phyloP scores from a whole-genome alignment of 2,797 vertebrate genomes.

The Anas bahamensis region DNA sequence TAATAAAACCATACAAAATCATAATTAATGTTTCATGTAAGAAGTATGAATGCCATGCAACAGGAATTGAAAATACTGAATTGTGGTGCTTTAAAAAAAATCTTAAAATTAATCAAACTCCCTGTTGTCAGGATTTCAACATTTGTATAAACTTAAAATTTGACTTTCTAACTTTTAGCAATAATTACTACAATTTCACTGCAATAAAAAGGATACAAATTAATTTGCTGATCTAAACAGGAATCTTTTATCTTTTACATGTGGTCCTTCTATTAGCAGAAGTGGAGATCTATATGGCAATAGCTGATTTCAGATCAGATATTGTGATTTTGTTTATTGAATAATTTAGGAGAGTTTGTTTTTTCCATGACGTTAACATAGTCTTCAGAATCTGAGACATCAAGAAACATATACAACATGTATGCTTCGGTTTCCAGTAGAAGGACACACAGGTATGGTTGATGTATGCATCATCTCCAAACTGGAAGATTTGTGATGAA shows the following conservation, averaged over 20 bases:
- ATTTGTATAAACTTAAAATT: background rate
- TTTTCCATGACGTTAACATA: background rate
- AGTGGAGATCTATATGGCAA: background rate
- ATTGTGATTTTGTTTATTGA: background rate
- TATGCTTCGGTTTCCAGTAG: background rate
- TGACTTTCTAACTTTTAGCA: background rate
- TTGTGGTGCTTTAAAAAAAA: background rate
- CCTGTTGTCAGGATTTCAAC: background rate
- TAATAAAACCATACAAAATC: constrained; percentile 1
- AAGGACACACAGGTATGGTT: background rate
- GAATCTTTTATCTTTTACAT: background rate
- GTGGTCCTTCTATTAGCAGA: background rate
- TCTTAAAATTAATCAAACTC: background rate
- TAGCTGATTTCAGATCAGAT: background rate
- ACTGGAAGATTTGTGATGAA: background rate
- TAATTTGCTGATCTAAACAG: background rate
- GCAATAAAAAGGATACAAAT: background rate
- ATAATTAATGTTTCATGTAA: background rate
- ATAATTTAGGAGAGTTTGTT: background rate
- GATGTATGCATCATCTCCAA: background rate
- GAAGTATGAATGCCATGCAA: background rate
- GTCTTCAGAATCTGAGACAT: background rate
- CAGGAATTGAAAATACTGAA: background rate
- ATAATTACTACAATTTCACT: background rate
- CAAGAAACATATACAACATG: background rate